Base-by-base conservation (phyloP, 2,888 invertebrate genomes). In the Teleogryllus oceanicus region DNA sequence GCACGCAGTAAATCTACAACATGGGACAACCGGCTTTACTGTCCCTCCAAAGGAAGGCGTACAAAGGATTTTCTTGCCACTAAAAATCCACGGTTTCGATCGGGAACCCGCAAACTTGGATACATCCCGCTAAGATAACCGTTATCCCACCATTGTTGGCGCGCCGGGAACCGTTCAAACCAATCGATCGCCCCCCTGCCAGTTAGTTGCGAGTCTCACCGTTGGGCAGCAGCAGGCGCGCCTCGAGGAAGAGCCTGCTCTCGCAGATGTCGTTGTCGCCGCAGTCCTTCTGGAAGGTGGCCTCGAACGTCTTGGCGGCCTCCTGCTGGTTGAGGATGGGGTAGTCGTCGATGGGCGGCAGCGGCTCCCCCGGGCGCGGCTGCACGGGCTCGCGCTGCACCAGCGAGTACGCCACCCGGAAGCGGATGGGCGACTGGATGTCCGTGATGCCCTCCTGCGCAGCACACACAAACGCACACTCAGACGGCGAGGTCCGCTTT, bases 281-380 rank as follows among this genome's bases (percentile, higher is more conserved):
- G 85, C 98, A 98, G 85, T 97, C 96, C 86, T 97, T 97, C 83
- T 96, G 92, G 89, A 97, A 96, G 77, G 92, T 93, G 0, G 95
- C 96, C 84, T 93, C 91, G 85, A 96, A 96, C 51, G 92, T 90
- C 81, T 93, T 92, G 50, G 93, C 91, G 0, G 96, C 95, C 84
- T 93, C 92, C 77, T 95, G 94, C 82, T 95, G 93, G 87, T 98
- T 96, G 79, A 98, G 88, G 77, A 98, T 96, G 0, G 98, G 97
- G 85, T 93, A 94, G 83, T 92, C 90, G 83, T 93, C 92, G 76
- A 94, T 92, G 82, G 92, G 90, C 0, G 94, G 93, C 10, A 96
- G 86, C 0, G 88, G 86, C 49, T 84, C 85, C 21, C 91, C 91
- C 24, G 86, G 85, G 0, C 85, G 84, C 0, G 89, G 89, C 85